Percentiles rank a stretch among this genome's conserved stretches.
Evolutionary conservation across 2,888 invertebrate species (phyloP).

Genomic region (Dastarcus helophoroides): DNA sequence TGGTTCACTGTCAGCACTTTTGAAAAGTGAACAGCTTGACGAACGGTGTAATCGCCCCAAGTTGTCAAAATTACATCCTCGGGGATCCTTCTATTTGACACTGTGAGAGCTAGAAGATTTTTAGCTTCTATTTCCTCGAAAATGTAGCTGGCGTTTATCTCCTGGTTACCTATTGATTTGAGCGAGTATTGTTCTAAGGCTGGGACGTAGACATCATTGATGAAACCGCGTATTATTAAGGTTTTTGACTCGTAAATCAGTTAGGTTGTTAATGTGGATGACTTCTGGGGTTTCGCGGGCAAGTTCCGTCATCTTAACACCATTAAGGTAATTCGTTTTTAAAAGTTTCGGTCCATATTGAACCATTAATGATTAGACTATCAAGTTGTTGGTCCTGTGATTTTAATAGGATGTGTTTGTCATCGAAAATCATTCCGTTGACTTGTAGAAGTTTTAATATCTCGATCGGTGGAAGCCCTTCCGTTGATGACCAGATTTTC

Average conservation of each 20-base stretch:
- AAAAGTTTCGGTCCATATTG: conserved; percentile 12
- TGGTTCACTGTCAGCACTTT: conserved; percentile 31
- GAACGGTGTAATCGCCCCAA: conserved; percentile 34
- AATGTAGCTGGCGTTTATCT: conserved; percentile 30
- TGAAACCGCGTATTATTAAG: conserved; percentile 35
- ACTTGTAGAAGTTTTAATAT: conserved; percentile 17
- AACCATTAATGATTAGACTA: conserved; percentile 16
- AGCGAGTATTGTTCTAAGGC: conserved; percentile 38
- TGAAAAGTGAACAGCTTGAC: conserved; percentile 37
- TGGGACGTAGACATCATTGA: conserved; percentile 40
- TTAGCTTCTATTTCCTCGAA: conserved; percentile 30
- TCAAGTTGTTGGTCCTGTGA: conserved; percentile 30
- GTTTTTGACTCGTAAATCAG: conserved; percentile 33
- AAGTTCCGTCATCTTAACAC: conserved; percentile 9
- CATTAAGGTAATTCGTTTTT: conserved; percentile 10
- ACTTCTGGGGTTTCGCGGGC: background rate
- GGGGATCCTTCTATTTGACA: conserved; percentile 21
- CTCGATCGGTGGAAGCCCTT: too few species aligned
- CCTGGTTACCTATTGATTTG: conserved; percentile 40
- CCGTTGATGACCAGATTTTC: too few species aligned
- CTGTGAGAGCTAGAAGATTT: conserved; percentile 18
- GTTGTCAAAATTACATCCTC: conserved; percentile 33
- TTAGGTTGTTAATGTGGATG: conserved; percentile 13
- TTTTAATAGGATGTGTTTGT: conserved; percentile 26
- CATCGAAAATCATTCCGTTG: conserved; percentile 25